These are phyloP conservation scores for Pyralis farinalis DNA, from an alignment of 2,888 invertebrate genomes.

Conservation along the genomic window DNA sequence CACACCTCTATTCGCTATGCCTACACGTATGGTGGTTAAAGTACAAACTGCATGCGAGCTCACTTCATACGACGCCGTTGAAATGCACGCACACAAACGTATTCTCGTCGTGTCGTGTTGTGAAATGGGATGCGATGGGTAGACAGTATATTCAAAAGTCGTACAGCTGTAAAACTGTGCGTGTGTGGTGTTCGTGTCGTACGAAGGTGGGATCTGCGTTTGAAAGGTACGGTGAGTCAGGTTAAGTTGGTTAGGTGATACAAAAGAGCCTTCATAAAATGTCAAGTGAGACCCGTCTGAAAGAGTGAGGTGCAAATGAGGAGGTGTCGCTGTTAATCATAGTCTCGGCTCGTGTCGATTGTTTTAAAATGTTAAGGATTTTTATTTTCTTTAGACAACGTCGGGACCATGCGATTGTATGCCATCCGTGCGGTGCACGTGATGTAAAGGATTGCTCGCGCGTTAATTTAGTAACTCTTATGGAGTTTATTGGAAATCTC, in stretches of 20 bases:
- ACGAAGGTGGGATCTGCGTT: neutral
- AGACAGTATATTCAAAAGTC: neutral
- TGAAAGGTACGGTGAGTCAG: conserved; percentile 22
- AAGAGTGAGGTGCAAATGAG: conserved; percentile 38
- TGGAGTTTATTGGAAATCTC: too few species aligned
- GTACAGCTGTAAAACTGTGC: neutral
- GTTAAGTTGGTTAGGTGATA: conserved; percentile 27
- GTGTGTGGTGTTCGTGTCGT: neutral
- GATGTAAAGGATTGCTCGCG: too few species aligned
- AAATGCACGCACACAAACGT: neutral
- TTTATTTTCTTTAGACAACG: too few species aligned
- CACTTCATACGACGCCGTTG: neutral
- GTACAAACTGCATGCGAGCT: neutral
- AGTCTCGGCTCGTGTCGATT: conserved; percentile 1
- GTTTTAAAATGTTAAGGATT: neutral
- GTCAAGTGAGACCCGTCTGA: conserved; percentile 52
- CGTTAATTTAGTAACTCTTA: too few species aligned
- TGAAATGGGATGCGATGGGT: neutral
- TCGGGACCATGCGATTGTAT: too few species aligned
- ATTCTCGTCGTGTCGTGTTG: neutral
- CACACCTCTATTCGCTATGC: neutral
- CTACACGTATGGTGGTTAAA: neutral
- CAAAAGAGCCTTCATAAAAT: conserved; percentile 63
- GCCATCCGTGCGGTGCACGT: too few species aligned
- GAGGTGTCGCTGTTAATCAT: conserved; percentile 14